phyloP scores from a whole-genome alignment of 2,888 invertebrate genomes.

The Cartodere bifasciata region DNA sequence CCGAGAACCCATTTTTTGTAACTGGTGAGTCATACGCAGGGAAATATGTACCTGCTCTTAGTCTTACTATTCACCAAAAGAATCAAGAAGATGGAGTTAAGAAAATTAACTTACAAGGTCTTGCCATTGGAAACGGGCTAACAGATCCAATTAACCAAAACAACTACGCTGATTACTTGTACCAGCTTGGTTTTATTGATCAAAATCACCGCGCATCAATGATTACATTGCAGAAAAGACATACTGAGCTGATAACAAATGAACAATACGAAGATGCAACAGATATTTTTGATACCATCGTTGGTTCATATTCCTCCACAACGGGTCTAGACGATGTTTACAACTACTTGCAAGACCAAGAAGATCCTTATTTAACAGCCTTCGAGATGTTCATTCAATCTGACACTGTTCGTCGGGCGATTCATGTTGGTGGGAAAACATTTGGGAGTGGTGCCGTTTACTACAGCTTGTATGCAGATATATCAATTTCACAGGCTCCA shows the following conservation, averaged over 20 bases:
- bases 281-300: conserved; percentile 2
- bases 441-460: conserved; percentile 40
- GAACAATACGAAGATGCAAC: conserved; percentile 24
- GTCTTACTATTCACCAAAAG: conserved; percentile 57
- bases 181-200: conserved; percentile 55
- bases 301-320: conserved; percentile 37
- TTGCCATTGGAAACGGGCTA: conserved; percentile 61
- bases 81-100: conserved; percentile 38
- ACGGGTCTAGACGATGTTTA: conserved; percentile 60
- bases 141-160: conserved; percentile 61
- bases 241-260: conserved; percentile 20
- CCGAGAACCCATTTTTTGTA: conserved; percentile 59
- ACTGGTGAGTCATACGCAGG: conserved; percentile 72
- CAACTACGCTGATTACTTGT: conserved; percentile 57
- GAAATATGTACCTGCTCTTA: conserved; percentile 64
- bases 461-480: conserved; percentile 39
- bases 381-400: conserved; percentile 23
- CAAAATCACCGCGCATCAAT: conserved; percentile 31
- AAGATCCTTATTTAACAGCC: neutral
- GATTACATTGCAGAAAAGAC: conserved; percentile 15
- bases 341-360: conserved; percentile 41
- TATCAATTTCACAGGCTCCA: conserved; percentile 44
- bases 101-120: conserved; percentile 51
- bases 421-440: conserved; percentile 49
- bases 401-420: conserved; percentile 36